phyloP scores from a whole-genome alignment of 2,113 vertebrate genomes.

The Phaethornis superciliosus region DNA sequence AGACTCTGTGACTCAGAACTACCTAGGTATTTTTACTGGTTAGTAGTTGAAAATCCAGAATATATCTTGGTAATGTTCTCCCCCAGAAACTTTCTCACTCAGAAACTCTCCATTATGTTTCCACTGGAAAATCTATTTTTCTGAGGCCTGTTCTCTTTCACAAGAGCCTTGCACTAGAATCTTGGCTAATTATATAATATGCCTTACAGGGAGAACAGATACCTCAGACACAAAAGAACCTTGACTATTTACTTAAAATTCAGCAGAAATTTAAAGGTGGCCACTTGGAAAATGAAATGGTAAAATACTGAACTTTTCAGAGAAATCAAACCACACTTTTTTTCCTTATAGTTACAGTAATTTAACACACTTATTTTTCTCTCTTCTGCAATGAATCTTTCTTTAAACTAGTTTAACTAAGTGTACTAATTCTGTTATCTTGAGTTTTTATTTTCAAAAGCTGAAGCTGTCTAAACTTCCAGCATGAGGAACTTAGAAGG shows the following conservation, averaged over 20 bases:
- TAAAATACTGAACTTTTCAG: neutral
- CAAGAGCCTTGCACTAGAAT: neutral
- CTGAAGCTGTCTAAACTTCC: conserved; percentile 46
- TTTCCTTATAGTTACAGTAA: neutral
- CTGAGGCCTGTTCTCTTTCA: neutral
- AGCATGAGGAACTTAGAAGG: conserved; percentile 65
- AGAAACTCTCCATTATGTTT: neutral
- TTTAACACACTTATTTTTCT: neutral
- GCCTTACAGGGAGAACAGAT: neutral
- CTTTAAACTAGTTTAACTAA: conserved; percentile 42
- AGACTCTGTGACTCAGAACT: neutral
- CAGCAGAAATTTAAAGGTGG: neutral
- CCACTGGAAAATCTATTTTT: neutral
- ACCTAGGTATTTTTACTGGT: neutral
- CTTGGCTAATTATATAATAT: neutral
- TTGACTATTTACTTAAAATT: conserved; percentile 19
- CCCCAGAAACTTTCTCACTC: neutral
- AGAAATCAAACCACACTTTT: neutral
- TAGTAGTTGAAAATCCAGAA: neutral
- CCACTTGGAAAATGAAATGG: neutral
- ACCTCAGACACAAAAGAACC: neutral
- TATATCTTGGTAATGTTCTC: neutral
- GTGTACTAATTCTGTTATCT: conserved; percentile 26
- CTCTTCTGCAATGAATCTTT: neutral
- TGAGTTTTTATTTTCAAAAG: conserved; percentile 56